phyloP scores from a whole-genome alignment of 2,797 vertebrate genomes.

The Pangasius sanitwongsei region DNA sequence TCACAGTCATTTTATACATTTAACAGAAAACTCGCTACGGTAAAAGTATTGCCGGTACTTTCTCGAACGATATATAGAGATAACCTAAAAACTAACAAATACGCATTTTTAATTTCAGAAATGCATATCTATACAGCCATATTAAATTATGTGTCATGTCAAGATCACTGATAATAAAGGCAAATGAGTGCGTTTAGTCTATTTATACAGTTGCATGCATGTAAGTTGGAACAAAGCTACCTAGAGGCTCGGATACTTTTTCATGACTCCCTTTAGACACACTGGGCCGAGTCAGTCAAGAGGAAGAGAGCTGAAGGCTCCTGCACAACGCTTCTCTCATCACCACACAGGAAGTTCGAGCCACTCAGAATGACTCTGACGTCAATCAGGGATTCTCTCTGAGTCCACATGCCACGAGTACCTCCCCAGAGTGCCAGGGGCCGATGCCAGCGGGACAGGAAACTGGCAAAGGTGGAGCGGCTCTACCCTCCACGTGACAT shows the following conservation, averaged over 20 bases:
- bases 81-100: background rate
- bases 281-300: conserved; percentile 59
- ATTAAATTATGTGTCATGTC: background rate
- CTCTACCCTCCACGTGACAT: conserved; percentile 52
- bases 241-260: conserved; percentile 42
- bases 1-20: background rate
- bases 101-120: background rate
- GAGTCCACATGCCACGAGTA: conserved; percentile 51
- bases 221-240: conserved; percentile 48
- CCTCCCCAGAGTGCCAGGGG: conserved; percentile 69
- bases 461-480: conserved; percentile 65
- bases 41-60: background rate
- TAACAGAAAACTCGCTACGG: background rate
- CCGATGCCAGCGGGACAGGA: conserved; percentile 74
- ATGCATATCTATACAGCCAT: background rate
- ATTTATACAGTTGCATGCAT: background rate
- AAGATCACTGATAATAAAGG: background rate
- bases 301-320: conserved; percentile 61
- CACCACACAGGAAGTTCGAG: conserved; percentile 63
- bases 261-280: conserved; percentile 40
- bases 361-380: conserved; percentile 69
- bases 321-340: conserved; percentile 59
- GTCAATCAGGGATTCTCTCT: conserved; percentile 70
- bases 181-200: background rate
- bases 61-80: background rate